Percentiles rank a stretch among this genome's conserved stretches.
Evolutionary conservation across 2,888 invertebrate genomes (phyloP).

Genomic region (Drosophila infuscata): DNA sequence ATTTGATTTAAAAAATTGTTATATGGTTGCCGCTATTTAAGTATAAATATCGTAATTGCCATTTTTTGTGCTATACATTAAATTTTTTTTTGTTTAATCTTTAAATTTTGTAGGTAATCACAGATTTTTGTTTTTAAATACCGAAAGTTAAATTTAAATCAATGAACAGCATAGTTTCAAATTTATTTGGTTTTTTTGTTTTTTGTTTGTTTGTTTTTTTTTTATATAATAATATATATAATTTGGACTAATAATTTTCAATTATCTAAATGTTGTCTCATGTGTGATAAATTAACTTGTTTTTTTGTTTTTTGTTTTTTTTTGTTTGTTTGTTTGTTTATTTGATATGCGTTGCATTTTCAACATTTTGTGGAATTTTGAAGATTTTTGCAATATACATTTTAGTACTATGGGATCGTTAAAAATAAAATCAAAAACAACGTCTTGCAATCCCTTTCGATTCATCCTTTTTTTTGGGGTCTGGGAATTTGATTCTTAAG

Average conservation of each 20-base stretch:
- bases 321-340: slow-evolving; percentile 23
- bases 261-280: slow-evolving; percentile 78
- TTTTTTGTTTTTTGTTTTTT: slow-evolving; percentile 26
- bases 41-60: slow-evolving; percentile 57
- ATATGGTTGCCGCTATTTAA: slow-evolving; percentile 46
- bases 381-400: slow-evolving; percentile 21
- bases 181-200: slow-evolving; percentile 59
- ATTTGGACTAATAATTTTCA: slow-evolving; percentile 84
- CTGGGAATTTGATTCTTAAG: not conserved
- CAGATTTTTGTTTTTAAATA: slow-evolving; percentile 84
- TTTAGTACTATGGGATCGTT: slow-evolving; percentile 8
- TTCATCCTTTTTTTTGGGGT: not conserved
- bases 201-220: slow-evolving; percentile 47
- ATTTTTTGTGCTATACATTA: slow-evolving; percentile 69
- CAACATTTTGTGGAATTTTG: slow-evolving; percentile 50
- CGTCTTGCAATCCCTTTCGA: slow-evolving; percentile 6
- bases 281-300: slow-evolving; percentile 44
- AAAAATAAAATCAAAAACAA: slow-evolving; percentile 24
- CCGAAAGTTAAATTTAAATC: slow-evolving; percentile 82
- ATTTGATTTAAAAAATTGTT: slow-evolving; percentile 47
- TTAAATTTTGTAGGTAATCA: slow-evolving; percentile 85
- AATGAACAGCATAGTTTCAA: slow-evolving; percentile 78
- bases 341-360: slow-evolving; percentile 75
- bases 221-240: slow-evolving; percentile 59
- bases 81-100: slow-evolving; percentile 66